Conservation (phyloP, 2,888 invertebrate species). For the Melanchra persicariae region DNA sequence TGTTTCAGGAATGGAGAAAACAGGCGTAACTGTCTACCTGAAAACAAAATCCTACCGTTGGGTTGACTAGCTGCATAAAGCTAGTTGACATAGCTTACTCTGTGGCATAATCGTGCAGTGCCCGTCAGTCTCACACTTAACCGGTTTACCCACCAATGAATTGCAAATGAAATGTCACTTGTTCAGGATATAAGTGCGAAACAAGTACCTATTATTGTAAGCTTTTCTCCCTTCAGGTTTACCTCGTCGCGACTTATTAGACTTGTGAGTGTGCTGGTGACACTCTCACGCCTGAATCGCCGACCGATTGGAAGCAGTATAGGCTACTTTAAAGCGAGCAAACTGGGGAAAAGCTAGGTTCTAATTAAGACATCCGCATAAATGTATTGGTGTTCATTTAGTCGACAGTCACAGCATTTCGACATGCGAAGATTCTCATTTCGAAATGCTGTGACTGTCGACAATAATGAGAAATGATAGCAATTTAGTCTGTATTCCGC, state of each 20-base stretch:
- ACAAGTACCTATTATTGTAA: slow-evolving; percentile 8
- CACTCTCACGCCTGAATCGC: too few relatives aligned
- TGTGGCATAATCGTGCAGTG: slow-evolving; percentile 5
- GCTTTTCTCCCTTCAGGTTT: not conserved
- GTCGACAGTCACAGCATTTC: not conserved
- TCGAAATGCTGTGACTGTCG: slow-evolving; percentile 3
- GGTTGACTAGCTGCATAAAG: not conserved
- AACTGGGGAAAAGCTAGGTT: too few relatives aligned
- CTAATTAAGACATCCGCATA: not conserved
- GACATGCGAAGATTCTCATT: slow-evolving; percentile 4
- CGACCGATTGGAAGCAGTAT: too few relatives aligned
- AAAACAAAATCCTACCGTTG: not conserved
- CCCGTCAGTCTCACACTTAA: slow-evolving; percentile 20
- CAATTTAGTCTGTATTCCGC: slow-evolving; percentile 7
- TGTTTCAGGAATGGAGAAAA: not conserved
- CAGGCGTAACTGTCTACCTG: not conserved
- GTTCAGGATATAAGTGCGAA: slow-evolving; percentile 38
- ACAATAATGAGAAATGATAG: too few relatives aligned
- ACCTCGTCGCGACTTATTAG: not conserved
- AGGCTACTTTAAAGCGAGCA: too few relatives aligned
- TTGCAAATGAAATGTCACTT: slow-evolving; percentile 55
- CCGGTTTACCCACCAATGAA: slow-evolving; percentile 44
- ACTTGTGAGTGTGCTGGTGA: too few relatives aligned
- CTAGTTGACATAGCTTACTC: not conserved
- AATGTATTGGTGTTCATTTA: not conserved